Conservation (phyloP, 2,113 vertebrate species). For the Gambusia holbrooki region DNA sequence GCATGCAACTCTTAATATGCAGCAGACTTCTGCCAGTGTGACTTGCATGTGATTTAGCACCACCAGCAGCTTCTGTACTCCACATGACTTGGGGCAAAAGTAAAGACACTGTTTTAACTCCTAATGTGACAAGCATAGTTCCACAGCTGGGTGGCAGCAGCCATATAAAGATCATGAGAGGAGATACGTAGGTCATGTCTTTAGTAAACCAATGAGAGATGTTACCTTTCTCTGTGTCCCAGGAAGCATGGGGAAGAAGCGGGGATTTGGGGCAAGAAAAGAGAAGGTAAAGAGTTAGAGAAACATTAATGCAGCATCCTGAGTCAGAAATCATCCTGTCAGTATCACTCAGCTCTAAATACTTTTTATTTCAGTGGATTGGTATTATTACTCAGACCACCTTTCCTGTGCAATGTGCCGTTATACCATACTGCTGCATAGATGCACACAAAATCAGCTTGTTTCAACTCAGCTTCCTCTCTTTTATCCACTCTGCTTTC, state of each 20-base stretch:
- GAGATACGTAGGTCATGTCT: neutral
- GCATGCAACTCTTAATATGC: slow-evolving; percentile 55
- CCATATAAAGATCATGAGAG: slow-evolving; percentile 28
- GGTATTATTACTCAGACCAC: slow-evolving; percentile 17
- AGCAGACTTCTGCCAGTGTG: slow-evolving; percentile 50
- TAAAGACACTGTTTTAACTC: slow-evolving; percentile 36
- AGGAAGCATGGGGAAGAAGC: slow-evolving; percentile 34
- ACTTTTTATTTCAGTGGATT: slow-evolving; percentile 50
- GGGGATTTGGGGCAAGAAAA: neutral
- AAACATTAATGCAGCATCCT: neutral
- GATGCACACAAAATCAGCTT: slow-evolving; percentile 10
- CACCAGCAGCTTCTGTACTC: slow-evolving; percentile 18
- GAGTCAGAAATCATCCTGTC: slow-evolving; percentile 23
- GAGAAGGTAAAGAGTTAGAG: slow-evolving; percentile 3
- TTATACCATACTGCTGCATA: neutral
- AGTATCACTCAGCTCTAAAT: slow-evolving; percentile 22
- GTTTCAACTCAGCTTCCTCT: slow-evolving; percentile 19
- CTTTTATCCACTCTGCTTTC: slow-evolving; percentile 50
- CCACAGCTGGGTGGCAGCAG: slow-evolving; percentile 4
- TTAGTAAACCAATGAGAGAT: slow-evolving; percentile 17
- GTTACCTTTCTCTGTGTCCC: slow-evolving; percentile 79
- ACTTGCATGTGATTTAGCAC: slow-evolving; percentile 53
- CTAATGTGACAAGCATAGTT: slow-evolving; percentile 38
- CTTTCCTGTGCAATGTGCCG: slow-evolving; percentile 19
- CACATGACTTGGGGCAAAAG: slow-evolving; percentile 16